These are phyloP conservation scores for Heteromormyrus szaboi DNA, from an alignment of 2,797 vertebrate species.

Conservation along the genomic window DNA sequence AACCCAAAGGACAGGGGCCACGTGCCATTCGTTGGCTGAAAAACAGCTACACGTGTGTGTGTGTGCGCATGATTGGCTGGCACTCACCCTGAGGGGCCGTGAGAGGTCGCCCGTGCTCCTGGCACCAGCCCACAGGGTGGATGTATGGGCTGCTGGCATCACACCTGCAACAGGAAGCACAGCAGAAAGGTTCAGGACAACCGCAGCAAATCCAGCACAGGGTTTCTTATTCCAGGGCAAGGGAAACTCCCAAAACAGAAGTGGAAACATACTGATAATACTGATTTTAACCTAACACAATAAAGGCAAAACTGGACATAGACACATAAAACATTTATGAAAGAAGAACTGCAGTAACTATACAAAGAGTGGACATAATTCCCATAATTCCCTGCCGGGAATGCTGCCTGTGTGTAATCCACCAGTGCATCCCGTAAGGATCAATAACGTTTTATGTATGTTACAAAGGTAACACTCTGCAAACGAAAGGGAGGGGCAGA, in stretches of 20 bases:
- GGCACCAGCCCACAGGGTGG: slow-evolving; percentile 73
- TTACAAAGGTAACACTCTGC: neutral
- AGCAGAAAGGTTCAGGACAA: slow-evolving; percentile 1
- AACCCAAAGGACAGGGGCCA: neutral
- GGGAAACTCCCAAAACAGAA: neutral
- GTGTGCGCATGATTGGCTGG: neutral
- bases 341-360: neutral
- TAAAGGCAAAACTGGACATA: neutral
- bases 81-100: slow-evolving; percentile 56
- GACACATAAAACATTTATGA: neutral
- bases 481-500: neutral
- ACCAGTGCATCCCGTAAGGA: neutral
- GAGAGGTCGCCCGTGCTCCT: slow-evolving; percentile 57
- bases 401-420: neutral
- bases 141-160: slow-evolving; percentile 79
- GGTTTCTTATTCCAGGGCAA: neutral
- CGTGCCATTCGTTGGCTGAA: neutral
- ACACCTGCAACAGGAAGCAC: slow-evolving; percentile 60
- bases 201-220: neutral
- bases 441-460: neutral
- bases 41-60: neutral
- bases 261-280: neutral
- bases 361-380: neutral
- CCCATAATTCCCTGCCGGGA: neutral
- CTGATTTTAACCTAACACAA: neutral